These are phyloP conservation scores for Salarias fasciatus DNA, from an alignment of 2,797 vertebrate genomes.

Conservation along the genomic window DNA sequence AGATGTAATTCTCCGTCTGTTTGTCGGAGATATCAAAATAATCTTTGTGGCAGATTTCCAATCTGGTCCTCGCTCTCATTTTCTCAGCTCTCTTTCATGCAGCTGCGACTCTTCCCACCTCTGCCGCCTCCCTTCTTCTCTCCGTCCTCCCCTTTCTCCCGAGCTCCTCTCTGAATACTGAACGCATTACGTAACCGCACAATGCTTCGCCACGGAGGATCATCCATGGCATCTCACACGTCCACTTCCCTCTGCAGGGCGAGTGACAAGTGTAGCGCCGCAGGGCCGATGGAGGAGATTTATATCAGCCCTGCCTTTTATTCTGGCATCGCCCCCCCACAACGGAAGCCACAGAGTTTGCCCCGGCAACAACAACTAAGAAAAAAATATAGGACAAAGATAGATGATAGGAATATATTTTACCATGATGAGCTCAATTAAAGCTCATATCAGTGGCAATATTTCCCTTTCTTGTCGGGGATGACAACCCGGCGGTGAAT, in stretches of 20 bases:
- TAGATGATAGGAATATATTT: conserved; percentile 30
- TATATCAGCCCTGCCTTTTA: conserved; percentile 45
- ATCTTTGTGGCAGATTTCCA: not conserved
- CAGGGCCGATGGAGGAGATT: conserved; percentile 54
- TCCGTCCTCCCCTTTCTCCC: conserved; percentile 16
- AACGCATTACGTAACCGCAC: conserved; percentile 60
- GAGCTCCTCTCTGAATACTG: conserved; percentile 61
- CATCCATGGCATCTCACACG: conserved; percentile 56
- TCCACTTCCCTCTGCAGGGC: conserved; percentile 52
- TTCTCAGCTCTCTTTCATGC: conserved; percentile 7
- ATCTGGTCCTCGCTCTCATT: conserved; percentile 12
- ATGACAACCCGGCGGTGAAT: conserved; percentile 7
- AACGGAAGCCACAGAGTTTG: conserved; percentile 20
- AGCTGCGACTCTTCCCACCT: conserved; percentile 27
- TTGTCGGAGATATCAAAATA: not conserved
- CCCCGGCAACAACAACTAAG: too few relatives aligned
- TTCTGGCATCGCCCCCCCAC: conserved; percentile 23
- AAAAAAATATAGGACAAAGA: conserved; percentile 21
- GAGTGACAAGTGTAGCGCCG: conserved; percentile 58
- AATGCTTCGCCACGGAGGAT: conserved; percentile 48
- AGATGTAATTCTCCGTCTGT: not conserved
- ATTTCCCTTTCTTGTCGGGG: conserved; percentile 24
- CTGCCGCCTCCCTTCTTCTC: conserved; percentile 20
- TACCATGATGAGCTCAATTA: conserved; percentile 34
- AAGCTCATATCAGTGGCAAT: conserved; percentile 30